A percentile compares a stretch with the other conserved stretches of the same genome.
These are phyloP conservation scores for Threskiornis aethiopicus DNA, from an alignment of 2,797 vertebrate genomes.

Conservation along the genomic window DNA sequence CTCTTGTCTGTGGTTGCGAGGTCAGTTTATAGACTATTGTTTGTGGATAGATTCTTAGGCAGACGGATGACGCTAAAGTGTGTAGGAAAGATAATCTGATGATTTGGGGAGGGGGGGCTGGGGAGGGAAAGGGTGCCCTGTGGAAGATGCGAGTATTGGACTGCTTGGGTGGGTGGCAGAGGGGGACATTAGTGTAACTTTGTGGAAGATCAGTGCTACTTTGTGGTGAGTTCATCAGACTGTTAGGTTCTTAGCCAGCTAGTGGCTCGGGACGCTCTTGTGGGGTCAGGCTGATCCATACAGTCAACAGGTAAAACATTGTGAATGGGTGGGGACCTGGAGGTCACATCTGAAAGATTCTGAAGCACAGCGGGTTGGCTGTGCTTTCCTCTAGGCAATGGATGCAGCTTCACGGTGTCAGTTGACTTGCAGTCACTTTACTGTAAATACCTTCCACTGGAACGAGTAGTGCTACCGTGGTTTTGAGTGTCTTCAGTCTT, in stretches of 20 bases:
- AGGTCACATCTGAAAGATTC: background rate
- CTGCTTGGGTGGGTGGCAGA: background rate
- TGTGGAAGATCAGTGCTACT: background rate
- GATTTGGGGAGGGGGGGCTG: background rate
- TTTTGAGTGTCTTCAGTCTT: background rate
- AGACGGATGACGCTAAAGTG: background rate
- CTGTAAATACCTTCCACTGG: background rate
- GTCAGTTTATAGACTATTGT: background rate
- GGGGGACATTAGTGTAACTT: background rate
- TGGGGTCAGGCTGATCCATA: background rate
- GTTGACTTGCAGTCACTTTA: background rate
- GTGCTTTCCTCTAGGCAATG: background rate
- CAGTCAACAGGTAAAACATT: background rate
- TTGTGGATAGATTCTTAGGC: constrained; percentile 1
- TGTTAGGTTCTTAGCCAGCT: background rate
- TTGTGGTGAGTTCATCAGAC: background rate
- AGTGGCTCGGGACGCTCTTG: background rate
- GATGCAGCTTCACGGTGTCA: background rate
- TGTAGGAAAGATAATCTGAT: background rate
- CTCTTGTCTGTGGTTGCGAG: background rate
- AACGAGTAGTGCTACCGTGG: background rate
- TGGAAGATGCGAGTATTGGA: background rate
- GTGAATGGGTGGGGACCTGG: background rate
- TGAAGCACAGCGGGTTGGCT: background rate
- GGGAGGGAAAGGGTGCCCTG: background rate